Evolutionary conservation across 2,113 vertebrate species (phyloP).

Genomic region (Oreochromis tanganicae): DNA sequence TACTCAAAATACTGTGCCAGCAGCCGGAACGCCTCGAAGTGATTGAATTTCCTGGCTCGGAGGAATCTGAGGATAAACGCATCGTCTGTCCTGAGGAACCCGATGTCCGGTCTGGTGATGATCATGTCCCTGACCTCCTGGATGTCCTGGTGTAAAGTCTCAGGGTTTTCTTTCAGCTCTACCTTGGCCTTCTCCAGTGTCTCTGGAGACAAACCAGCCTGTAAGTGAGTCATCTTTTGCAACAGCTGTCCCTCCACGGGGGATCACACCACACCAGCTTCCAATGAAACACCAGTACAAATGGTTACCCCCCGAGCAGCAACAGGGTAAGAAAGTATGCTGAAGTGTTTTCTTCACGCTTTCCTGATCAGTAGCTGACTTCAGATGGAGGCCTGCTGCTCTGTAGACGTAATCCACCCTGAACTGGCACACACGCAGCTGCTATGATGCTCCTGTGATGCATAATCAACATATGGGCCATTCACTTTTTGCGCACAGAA

Average conservation of each 20-base stretch:
- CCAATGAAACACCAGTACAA: background rate
- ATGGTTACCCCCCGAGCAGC: conserved; percentile 17
- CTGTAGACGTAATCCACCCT: conserved; percentile 52
- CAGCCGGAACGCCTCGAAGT: conserved; percentile 95
- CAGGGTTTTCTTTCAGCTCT: conserved; percentile 96
- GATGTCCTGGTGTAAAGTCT: conserved; percentile 97
- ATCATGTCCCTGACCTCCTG: conserved; percentile 99
- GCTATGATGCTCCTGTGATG: conserved; percentile 6
- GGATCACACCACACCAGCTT: conserved; percentile 1
- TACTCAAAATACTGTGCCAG: conserved; percentile 98
- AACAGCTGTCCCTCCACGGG: conserved; percentile 43
- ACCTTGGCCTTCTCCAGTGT: conserved; percentile 97
- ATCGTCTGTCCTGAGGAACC: conserved; percentile 96
- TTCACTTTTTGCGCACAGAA: conserved; percentile 19
- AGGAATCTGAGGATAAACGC: conserved; percentile 95
- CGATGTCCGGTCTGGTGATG: conserved; percentile 97
- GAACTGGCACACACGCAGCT: conserved; percentile 37
- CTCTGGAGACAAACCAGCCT: conserved; percentile 95
- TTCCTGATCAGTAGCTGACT: conserved; percentile 40
- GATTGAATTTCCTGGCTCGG: conserved; percentile 95
- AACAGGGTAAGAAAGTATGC: conserved; percentile 21
- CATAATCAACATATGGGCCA: conserved; percentile 10
- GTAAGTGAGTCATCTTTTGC: conserved; percentile 91
- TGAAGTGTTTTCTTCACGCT: background rate
- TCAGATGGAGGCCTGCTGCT: conserved; percentile 62